Evolutionary conservation across 2,113 vertebrate species (phyloP).

Genomic region (Chauna torquata): DNA sequence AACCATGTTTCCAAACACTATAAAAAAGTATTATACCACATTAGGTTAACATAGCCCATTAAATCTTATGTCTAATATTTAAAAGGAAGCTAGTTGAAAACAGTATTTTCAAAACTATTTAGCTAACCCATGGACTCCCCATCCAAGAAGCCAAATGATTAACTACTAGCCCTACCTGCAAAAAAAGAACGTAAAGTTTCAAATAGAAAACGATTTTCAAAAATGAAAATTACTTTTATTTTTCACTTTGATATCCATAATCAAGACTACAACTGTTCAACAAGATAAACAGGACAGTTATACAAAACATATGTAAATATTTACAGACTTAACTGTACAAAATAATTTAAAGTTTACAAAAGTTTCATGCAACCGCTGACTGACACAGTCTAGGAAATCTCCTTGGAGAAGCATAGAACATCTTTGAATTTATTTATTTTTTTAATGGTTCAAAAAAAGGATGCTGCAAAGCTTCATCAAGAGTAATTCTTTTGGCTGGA

Average conservation of each 20-base stretch:
- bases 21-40: neutral
- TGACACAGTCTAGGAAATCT: slow-evolving; percentile 90
- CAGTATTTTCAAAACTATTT: neutral
- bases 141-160: too few relatives aligned
- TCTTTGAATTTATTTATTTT: slow-evolving; percentile 73
- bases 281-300: slow-evolving; percentile 71
- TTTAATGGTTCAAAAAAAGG: slow-evolving; percentile 86
- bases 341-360: slow-evolving; percentile 84
- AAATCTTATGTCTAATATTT: neutral
- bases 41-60: neutral
- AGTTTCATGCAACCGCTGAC: slow-evolving; percentile 80
- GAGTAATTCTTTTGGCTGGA: slow-evolving; percentile 86
- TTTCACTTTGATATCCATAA: slow-evolving; percentile 65
- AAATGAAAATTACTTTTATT: slow-evolving; percentile 75
- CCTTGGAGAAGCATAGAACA: slow-evolving; percentile 80
- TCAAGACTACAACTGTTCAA: slow-evolving; percentile 72
- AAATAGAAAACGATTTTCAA: slow-evolving; percentile 59
- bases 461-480: slow-evolving; percentile 90
- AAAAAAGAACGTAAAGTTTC: neutral
- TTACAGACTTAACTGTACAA: slow-evolving; percentile 82
- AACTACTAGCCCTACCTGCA: neutral
- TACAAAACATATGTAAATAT: slow-evolving; percentile 77
- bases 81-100: neutral
- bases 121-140: neutral
- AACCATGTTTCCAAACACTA: neutral